Base-by-base conservation (phyloP, 2,113 vertebrate species). In the Cyanocitta stelleri region DNA sequence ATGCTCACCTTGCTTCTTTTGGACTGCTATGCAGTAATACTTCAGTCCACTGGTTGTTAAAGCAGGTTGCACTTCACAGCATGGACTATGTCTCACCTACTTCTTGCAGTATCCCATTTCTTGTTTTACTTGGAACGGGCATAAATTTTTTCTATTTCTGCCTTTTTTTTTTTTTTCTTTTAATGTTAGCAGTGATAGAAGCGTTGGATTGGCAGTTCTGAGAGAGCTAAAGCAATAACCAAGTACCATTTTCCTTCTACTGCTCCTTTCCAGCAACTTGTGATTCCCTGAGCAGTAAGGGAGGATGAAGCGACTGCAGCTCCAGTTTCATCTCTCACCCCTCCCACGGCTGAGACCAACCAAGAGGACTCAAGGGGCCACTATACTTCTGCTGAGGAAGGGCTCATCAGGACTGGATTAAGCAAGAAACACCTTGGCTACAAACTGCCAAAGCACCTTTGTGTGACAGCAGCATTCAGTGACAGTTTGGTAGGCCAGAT, bases 261-360 rank as follows among this genome's bases (percentile, higher is more conserved):
- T 64, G 32, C 56, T 78, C 33, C 33, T 48, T 64, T 80, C 35
- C 32, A 71, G 33, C 19, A 49, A 16, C 5, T 67, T 3, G 1
- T 12, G 13, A 16, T 19, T 59, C 52, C 30, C 30, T 2, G 2
- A 55, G 22, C 0, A 4, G 24, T 21, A 10, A 11, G 8, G 12
- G 10, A 29, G 44, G 39, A 21, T 12, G 18, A 84, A 84, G 48
- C 4, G 11, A 27, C 14, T 1, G 1, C 9, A 43, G 41, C 22
- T 85, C 44, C 44, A 20, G 24, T 11, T 80, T 15, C 0, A 4
- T 16, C 23, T 72, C 43, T 26, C 46, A 67, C 9, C 13, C 16
- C 19, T 85, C 37, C 46, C 6, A 7, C 0, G 1, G 14, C 46
- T 49, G 29, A 78, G 23, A 54, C 0, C 1, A 26, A 23, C 35